phyloP scores from a whole-genome alignment of 2,888 invertebrate species.

The Oegoconia quadripuncta region DNA sequence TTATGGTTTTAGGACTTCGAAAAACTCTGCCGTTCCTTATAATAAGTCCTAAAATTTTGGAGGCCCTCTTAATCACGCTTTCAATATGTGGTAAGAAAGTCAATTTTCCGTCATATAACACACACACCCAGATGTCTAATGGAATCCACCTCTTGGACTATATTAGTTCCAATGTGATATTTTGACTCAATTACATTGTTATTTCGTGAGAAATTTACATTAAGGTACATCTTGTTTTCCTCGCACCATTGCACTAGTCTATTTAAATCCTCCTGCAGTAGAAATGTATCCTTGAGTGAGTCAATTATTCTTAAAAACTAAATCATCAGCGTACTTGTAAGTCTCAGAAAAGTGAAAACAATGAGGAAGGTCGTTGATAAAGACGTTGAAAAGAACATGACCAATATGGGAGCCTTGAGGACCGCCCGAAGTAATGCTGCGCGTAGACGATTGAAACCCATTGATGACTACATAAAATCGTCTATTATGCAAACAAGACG shows the following conservation, averaged over 20 bases:
- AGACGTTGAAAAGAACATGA: too few species aligned
- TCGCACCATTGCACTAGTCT: too few species aligned
- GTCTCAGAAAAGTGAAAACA: too few species aligned
- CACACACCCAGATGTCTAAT: constrained; percentile 7
- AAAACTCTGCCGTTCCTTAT: constrained; percentile 7
- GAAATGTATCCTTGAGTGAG: too few species aligned
- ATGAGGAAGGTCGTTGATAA: too few species aligned
- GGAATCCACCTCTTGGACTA: not conserved
- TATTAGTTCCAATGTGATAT: not conserved
- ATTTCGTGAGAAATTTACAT: not conserved
- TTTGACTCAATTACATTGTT: not conserved
- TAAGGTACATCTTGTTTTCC: too few species aligned
- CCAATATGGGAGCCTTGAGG: constrained; percentile 21
- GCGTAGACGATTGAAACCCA: constrained; percentile 5
- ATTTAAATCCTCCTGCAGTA: too few species aligned
- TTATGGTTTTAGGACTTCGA: constrained; percentile 1
- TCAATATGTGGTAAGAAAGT: constrained; percentile 12
- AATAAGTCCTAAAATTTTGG: constrained; percentile 9
- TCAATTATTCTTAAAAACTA: too few species aligned
- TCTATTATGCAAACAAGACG: constrained; percentile 9
- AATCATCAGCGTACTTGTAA: too few species aligned
- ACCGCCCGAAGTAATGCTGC: constrained; percentile 8
- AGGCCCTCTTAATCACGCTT: constrained; percentile 6
- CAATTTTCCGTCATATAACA: constrained; percentile 11
- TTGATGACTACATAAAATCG: constrained; percentile 11